Evolutionary conservation across 1,140 invertebrate species (phyloP).

Genomic region (Arion vulgaris): DNA sequence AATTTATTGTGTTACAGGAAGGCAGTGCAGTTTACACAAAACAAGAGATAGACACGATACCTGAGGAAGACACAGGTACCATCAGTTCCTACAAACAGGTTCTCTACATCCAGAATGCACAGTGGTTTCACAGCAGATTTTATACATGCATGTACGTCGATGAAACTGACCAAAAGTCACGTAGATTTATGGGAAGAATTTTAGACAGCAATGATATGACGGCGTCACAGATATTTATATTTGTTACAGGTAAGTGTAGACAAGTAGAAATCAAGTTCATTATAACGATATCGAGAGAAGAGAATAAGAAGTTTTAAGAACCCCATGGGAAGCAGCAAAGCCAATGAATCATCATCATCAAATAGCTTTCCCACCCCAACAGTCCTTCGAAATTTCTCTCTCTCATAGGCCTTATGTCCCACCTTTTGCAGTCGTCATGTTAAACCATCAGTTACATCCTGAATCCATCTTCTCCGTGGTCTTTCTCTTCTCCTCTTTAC

Average conservation of each 20-base stretch:
- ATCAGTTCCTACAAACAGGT: background rate
- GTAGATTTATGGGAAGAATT: background rate
- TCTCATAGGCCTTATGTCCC: no score
- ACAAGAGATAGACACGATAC: background rate
- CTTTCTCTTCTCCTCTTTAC: no score
- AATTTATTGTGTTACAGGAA: background rate
- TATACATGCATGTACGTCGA: background rate
- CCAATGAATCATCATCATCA: no score
- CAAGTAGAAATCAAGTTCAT: no score
- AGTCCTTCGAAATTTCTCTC: no score
- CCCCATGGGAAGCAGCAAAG: no score
- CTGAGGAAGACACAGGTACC: background rate
- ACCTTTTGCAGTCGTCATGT: no score
- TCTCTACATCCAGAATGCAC: constrained; percentile 2
- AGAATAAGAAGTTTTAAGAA: no score
- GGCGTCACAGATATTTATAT: background rate
- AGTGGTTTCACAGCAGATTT: constrained; percentile 8
- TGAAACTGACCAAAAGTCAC: background rate
- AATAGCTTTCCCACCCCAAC: no score
- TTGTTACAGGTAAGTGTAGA: background rate
- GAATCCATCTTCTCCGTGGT: no score
- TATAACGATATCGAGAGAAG: no score
- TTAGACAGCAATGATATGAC: background rate
- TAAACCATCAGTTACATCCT: no score
- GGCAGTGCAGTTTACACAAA: background rate